Evolutionary conservation across 2,888 invertebrate genomes (phyloP).

Genomic region (Taphrorychus bicolor): DNA sequence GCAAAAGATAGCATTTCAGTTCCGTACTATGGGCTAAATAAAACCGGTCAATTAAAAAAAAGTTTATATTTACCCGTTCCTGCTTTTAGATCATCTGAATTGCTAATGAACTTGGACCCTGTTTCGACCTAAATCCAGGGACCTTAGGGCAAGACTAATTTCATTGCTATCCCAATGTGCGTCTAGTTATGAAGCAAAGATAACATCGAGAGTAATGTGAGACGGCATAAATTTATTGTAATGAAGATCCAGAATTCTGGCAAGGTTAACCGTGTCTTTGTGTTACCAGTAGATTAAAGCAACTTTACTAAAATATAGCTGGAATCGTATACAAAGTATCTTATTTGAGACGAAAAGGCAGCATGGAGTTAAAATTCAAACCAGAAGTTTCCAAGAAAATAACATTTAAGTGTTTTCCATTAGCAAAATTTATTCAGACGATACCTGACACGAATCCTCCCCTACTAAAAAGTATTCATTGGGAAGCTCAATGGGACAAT

Average conservation of each 20-base stretch:
- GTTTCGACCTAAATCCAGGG: not conserved
- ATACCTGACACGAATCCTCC: not conserved
- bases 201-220: slow-evolving; percentile 12
- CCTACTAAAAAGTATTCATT: slow-evolving; percentile 1
- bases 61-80: too few species aligned
- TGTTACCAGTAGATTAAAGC: too few species aligned
- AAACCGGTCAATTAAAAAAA: too few species aligned
- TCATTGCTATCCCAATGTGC: slow-evolving; percentile 13
- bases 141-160: slow-evolving; percentile 7
- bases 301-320: too few species aligned
- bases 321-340: too few species aligned
- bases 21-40: not conserved
- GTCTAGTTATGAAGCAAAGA: slow-evolving; percentile 22
- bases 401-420: not conserved
- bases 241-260: slow-evolving; percentile 8
- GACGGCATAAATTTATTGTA: slow-evolving; percentile 22
- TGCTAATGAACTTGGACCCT: too few species aligned
- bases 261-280: not conserved
- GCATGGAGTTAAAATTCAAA: too few species aligned
- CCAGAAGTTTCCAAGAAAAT: not conserved
- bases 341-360: too few species aligned
- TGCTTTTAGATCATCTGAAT: too few species aligned
- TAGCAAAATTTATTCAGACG: not conserved
- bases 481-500: not conserved
- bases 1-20: not conserved